Evolutionary conservation across 30 jellyfish, hydroid and myxozoan species (phyloP), one percentile per base, ranked within the genome.

Genomic region (Cassiopea andromeda): DNA sequence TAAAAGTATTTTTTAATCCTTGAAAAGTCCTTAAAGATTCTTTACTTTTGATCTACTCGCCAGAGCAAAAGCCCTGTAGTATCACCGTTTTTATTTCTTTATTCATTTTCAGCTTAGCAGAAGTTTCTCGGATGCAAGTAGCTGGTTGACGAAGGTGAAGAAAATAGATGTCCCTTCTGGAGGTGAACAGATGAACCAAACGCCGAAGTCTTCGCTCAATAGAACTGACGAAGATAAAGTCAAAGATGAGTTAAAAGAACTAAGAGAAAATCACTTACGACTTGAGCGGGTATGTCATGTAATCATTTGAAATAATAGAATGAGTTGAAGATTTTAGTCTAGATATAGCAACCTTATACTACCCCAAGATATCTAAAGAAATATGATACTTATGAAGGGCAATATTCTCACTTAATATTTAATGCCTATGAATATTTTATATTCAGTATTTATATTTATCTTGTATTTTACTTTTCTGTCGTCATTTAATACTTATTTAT

Each of bases 101-200:
- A 7, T 3, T 75, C 13, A 4, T 83, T 67, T 46, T 17, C 67
- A 87, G 94, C 78, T 77, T 8, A 68, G 85, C 64, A 50, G 89
- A 67, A 87, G 94, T 59, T 87, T 75, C 48, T 87, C 94, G 1
- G 94, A 87, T 46, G 94, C 94, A 19, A 78, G 89, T 18, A 87
- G 89, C 44, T 87, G 94, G 94, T 44, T 87, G 18, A 69, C 69
- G 10, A 75, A 46, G 68, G 64, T 45, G 69, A 44, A 46, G 27
- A 75, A 38, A 5, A 38, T 69, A 15, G 83, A 75, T 44, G 38
- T 46, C 8, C 27, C 68, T 1, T 72, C 27, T 14, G 73, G 5
- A 2, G 15, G 43, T 64, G 73, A 64, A 14, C 73, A 64, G 73
- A 44, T 10, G 77, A 49, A 46, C 54, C 54, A 49, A 47, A 58